Evolutionary conservation across 2,888 invertebrate species (phyloP).

Genomic region (Buathra laborator): DNA sequence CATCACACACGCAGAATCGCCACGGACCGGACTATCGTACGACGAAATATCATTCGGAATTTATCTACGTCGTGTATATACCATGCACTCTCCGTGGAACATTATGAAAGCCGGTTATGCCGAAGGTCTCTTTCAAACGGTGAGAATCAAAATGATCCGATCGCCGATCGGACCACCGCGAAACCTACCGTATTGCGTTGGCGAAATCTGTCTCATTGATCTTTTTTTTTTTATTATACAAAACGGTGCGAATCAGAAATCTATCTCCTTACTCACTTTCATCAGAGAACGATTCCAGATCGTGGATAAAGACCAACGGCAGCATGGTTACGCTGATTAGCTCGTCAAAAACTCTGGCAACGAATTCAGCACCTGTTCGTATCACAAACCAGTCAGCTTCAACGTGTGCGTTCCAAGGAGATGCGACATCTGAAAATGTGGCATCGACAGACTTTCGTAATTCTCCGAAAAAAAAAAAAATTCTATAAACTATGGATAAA

Average conservation of each 20-base stretch:
- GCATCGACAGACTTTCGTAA: slow-evolving; percentile 14
- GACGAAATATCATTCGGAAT: slow-evolving; percentile 40
- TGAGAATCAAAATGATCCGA: slow-evolving; percentile 4
- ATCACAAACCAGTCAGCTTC: background rate
- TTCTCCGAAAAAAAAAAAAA: background rate
- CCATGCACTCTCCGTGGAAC: slow-evolving; percentile 10
- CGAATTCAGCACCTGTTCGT: background rate
- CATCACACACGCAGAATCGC: slow-evolving; percentile 35
- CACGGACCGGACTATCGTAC: background rate
- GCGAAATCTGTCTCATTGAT: slow-evolving; percentile 29
- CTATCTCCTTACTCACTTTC: background rate
- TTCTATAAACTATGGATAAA: slow-evolving; percentile 19
- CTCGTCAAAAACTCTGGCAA: background rate
- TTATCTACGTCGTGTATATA: slow-evolving; percentile 21
- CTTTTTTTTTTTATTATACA: background rate
- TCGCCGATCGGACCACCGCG: slow-evolving; percentile 23
- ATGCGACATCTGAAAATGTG: background rate
- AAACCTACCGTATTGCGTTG: slow-evolving; percentile 16
- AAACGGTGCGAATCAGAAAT: background rate
- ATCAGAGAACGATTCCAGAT: background rate
- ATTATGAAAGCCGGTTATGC: slow-evolving; percentile 61
- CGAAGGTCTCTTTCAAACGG: slow-evolving; percentile 35
- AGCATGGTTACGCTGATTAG: background rate
- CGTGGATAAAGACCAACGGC: background rate
- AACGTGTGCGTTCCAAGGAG: background rate